These are phyloP conservation scores for Lordiphosa stackelbergi DNA, from an alignment of 1,140 invertebrate species.

Conservation along the genomic window DNA sequence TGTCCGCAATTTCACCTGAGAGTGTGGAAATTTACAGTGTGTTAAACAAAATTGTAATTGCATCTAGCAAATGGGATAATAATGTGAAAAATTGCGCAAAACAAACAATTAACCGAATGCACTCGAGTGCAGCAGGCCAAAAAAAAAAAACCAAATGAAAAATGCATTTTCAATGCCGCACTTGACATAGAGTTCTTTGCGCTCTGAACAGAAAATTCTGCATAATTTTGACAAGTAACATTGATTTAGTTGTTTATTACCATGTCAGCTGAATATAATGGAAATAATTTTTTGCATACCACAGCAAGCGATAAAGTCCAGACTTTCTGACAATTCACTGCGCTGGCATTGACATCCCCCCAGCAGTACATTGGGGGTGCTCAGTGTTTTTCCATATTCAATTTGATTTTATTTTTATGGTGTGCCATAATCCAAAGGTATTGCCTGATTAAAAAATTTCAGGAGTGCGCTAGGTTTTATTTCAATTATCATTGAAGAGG, in stretches of 20 bases:
- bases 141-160: constrained; percentile 26
- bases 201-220: too few relatives aligned
- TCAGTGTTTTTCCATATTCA: constrained; percentile 58
- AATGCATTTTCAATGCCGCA: constrained; percentile 16
- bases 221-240: too few relatives aligned
- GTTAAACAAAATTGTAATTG: constrained; percentile 58
- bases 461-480: constrained; percentile 51
- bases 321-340: constrained; percentile 44
- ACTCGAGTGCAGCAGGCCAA: constrained; percentile 7
- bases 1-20: constrained; percentile 13
- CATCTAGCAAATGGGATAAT: constrained; percentile 31
- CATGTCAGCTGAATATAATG: constrained; percentile 48
- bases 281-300: constrained; percentile 31
- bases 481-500: constrained; percentile 34
- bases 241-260: neutral
- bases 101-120: constrained; percentile 35
- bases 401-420: constrained; percentile 41
- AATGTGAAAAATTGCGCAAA: constrained; percentile 63
- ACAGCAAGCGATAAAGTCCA: constrained; percentile 26
- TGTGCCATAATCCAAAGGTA: constrained; percentile 43
- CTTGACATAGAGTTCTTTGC: constrained; percentile 1
- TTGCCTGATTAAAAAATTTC: constrained; percentile 49
- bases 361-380: neutral
- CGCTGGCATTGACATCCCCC: constrained; percentile 17
- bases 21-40: constrained; percentile 26